Evolutionary conservation across 2,888 invertebrate genomes (phyloP), one percentile per base, ranked within the genome.

Genomic region (Yponomeuta malinellus): DNA sequence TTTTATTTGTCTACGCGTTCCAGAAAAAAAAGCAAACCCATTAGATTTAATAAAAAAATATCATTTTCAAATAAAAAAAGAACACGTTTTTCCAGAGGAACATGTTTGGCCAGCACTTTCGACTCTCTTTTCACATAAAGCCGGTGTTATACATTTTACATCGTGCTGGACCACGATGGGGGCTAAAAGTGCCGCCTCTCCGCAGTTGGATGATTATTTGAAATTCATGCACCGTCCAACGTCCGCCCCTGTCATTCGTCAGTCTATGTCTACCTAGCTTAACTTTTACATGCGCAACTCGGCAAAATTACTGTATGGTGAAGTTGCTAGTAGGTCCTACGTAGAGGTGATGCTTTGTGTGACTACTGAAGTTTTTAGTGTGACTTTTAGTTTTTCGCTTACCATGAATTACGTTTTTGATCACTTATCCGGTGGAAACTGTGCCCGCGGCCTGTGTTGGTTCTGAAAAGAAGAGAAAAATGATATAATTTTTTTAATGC

Each of bases 321-420:
- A 59, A 59, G 52, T 59, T 59, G 52, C 52, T 59, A 59, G 52
- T 59, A 59, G 15, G 52, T 59, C 52, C 3, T 59, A 43, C 43
- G 6, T 43, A 8, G 43, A 43, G 43, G 43, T 43, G 43, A 43
- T 43, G 43, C 43, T 8, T 8, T 43, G 43, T 15, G 12, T 12
- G 52, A 52, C 15, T 10, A 12, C 15, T 15, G 12, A 68, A 68
- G 63, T 63, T n/a, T 63, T 63, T 23, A 69, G 68, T 81, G 2
- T 12, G 52, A 12, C 2, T 52, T 12, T 52, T 12, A 59, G 52
- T 12, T 15, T 59, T 59, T 59, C 52, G 73, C 90, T 90, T 81
- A 91, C 91, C 91, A 92, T 92, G 86, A 89, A 91, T 88, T 59
- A 82, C 88, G 85, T 84, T 89, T 91, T 90, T 88, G 75, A 76